Conservation (phyloP, 2,888 invertebrate species). For the Mechanitis mazaeus region DNA sequence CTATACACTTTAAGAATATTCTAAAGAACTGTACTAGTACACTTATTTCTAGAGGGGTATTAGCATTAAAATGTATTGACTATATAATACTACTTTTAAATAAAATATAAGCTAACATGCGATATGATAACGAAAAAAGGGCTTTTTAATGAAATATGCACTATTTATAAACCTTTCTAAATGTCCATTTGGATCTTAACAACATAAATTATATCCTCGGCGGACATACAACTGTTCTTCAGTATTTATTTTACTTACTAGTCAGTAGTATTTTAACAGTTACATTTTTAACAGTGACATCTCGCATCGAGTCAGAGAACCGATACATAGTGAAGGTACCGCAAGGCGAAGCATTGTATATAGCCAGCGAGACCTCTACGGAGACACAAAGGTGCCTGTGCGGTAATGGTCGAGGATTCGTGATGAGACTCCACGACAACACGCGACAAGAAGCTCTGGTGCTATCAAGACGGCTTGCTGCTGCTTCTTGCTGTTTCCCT, state of each 20-base stretch:
- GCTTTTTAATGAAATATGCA: too few species aligned
- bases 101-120: too few species aligned
- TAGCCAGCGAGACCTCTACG: constrained; percentile 82
- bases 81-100: too few species aligned
- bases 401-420: constrained; percentile 84
- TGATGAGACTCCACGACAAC: constrained; percentile 87
- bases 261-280: neutral
- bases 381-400: constrained; percentile 81
- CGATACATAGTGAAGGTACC: constrained; percentile 84
- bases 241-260: too few species aligned
- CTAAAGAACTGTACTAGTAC: too few species aligned
- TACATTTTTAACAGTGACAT: constrained; percentile 63
- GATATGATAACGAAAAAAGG: too few species aligned
- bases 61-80: too few species aligned
- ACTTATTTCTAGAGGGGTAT: too few species aligned
- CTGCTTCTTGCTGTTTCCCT: constrained; percentile 82
- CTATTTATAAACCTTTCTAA: too few species aligned
- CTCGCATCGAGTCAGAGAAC: constrained; percentile 81
- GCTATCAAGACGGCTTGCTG: constrained; percentile 82
- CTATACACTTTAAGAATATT: neutral
- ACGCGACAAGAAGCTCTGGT: constrained; percentile 89
- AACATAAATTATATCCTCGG: too few species aligned
- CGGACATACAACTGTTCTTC: too few species aligned
- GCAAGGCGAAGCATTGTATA: constrained; percentile 84
- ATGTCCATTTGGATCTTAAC: too few species aligned